phyloP scores from a whole-genome alignment of 2,113 vertebrate species.

The Oophaga pumilio region DNA sequence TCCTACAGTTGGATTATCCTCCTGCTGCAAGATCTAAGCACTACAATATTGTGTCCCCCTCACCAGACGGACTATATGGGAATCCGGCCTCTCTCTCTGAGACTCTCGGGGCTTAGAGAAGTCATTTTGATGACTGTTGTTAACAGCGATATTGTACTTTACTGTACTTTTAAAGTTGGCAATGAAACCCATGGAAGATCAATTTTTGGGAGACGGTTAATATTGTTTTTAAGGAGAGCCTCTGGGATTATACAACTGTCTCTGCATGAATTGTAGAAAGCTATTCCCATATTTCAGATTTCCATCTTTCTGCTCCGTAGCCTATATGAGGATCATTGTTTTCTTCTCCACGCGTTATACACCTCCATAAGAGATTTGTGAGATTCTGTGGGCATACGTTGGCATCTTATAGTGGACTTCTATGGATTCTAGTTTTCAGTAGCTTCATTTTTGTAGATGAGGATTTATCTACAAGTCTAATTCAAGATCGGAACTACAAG shows the following conservation, averaged over 20 bases:
- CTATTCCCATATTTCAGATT: background rate
- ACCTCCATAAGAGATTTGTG: background rate
- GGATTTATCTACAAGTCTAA: background rate
- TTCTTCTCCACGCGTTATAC: background rate
- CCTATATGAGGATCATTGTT: background rate
- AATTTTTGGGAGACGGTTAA: no score
- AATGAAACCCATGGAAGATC: constrained; percentile 11
- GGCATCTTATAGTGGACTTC: background rate
- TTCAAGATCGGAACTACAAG: background rate
- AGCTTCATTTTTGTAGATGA: constrained; percentile 7
- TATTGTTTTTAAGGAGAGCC: no score
- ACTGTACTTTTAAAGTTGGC: background rate
- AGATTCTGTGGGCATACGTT: background rate
- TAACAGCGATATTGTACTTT: background rate
- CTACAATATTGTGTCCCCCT: background rate
- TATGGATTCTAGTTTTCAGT: background rate
- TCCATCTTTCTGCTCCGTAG: background rate
- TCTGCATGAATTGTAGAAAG: background rate
- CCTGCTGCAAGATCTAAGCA: background rate
- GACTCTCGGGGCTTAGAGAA: no score
- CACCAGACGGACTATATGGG: background rate
- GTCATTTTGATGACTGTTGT: background rate
- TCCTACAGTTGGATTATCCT: background rate
- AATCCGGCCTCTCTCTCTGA: background rate
- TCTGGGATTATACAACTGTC: background rate